These are phyloP conservation scores for Drosophila limbata DNA, from an alignment of 2,888 invertebrate genomes.

Conservation along the genomic window DNA sequence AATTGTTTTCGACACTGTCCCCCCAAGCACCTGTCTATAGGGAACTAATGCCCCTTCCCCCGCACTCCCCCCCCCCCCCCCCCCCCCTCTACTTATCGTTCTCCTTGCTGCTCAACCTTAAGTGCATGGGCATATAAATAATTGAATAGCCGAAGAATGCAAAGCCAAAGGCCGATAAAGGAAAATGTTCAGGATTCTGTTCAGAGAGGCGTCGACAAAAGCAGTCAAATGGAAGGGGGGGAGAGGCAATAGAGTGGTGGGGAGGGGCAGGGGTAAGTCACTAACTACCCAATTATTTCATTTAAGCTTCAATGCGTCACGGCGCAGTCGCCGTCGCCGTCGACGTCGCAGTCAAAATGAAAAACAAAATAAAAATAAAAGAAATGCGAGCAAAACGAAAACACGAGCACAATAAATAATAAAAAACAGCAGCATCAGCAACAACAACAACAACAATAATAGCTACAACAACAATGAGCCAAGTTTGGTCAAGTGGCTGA, in stretches of 20 bases:
- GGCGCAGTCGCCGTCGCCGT: conserved; percentile 22
- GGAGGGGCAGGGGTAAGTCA: conserved; percentile 39
- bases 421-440: conserved; percentile 30
- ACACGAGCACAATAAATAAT: conserved; percentile 31
- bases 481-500: conserved; percentile 64
- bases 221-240: conserved; percentile 8
- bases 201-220: background rate
- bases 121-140: conserved; percentile 67
- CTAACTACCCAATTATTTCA: conserved; percentile 84
- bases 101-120: conserved; percentile 28
- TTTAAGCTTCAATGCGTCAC: conserved; percentile 82
- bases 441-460: conserved; percentile 20
- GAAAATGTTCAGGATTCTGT: conserved; percentile 19
- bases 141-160: conserved; percentile 67
- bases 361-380: conserved; percentile 5
- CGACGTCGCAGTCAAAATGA: conserved; percentile 20
- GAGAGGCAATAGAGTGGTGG: background rate
- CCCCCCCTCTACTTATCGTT: background rate
- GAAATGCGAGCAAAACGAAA: conserved; percentile 63
- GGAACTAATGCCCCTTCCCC: background rate
- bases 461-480: conserved; percentile 49
- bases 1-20: conserved; percentile 42
- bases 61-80: background rate
- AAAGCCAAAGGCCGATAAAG: conserved; percentile 42
- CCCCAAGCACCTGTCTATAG: conserved; percentile 37